phyloP scores from a whole-genome alignment of 2,797 vertebrate genomes.

The Echiichthys vipera region DNA sequence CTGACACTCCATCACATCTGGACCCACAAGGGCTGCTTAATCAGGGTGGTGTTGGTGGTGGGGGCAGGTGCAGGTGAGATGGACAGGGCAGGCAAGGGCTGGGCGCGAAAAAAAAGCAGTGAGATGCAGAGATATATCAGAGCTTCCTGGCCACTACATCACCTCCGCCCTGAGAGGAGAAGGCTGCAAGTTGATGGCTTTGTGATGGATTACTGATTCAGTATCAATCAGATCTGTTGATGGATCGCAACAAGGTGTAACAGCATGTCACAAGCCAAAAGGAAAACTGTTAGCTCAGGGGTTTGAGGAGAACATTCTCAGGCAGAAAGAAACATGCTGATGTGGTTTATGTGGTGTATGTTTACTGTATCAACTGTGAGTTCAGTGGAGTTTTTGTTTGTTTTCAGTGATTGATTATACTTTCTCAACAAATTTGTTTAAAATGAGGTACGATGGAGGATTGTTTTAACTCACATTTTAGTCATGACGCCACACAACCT shows the following conservation, averaged over 20 bases:
- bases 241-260: constrained; percentile 45
- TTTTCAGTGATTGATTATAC: constrained; percentile 1
- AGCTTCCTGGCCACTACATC: constrained; percentile 44
- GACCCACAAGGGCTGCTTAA: constrained; percentile 22
- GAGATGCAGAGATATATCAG: constrained; percentile 66
- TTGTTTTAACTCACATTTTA: neutral
- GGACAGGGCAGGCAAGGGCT: neutral
- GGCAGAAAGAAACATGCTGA: constrained; percentile 43
- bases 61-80: constrained; percentile 25
- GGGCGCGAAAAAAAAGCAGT: constrained; percentile 13
- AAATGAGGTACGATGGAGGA: neutral
- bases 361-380: constrained; percentile 10
- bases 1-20: constrained; percentile 40
- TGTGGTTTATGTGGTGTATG: constrained; percentile 12
- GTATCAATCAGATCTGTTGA: constrained; percentile 49
- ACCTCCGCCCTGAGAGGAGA: constrained; percentile 49
- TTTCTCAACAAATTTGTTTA: constrained; percentile 3
- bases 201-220: constrained; percentile 73
- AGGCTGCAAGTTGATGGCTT: constrained; percentile 71
- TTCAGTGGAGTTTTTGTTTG: constrained; percentile 1
- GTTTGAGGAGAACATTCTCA: constrained; percentile 26
- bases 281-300: constrained; percentile 60
- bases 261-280: constrained; percentile 6
- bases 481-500: neutral
- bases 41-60: constrained; percentile 5